Evolutionary conservation across 2,113 vertebrate species (phyloP).

Genomic region (Eurystomus gularis): DNA sequence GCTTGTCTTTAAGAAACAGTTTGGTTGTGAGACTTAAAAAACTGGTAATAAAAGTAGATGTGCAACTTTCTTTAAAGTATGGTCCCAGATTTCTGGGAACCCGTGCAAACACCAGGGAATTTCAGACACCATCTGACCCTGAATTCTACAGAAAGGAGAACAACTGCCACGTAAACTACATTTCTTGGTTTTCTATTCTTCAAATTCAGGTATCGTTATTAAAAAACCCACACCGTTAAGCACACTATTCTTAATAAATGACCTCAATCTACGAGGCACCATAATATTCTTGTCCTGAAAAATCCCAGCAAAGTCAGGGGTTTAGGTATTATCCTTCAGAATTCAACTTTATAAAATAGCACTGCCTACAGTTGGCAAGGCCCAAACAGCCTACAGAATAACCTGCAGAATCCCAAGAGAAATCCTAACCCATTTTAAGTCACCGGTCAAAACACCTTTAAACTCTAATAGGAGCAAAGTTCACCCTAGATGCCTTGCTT

Average conservation of each 20-base stretch:
- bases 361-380: not conserved
- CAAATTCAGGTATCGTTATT: not conserved
- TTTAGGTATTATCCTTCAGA: not conserved
- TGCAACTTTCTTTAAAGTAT: not conserved
- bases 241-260: not conserved
- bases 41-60: not conserved
- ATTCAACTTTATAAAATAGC: not conserved
- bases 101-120: not conserved
- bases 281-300: not conserved
- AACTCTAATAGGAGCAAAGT: not conserved
- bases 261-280: not conserved
- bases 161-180: not conserved
- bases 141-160: not conserved
- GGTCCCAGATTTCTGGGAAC: not conserved
- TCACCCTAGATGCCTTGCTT: not conserved
- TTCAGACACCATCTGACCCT: not conserved
- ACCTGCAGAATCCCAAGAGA: not conserved
- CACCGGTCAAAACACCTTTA: not conserved
- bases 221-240: not conserved
- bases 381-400: accelerated
- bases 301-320: not conserved
- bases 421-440: not conserved
- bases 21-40: not conserved
- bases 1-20: not conserved
- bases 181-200: not conserved